phyloP scores from a whole-genome alignment of 2,113 vertebrate species.

The Nymphicus hollandicus region DNA sequence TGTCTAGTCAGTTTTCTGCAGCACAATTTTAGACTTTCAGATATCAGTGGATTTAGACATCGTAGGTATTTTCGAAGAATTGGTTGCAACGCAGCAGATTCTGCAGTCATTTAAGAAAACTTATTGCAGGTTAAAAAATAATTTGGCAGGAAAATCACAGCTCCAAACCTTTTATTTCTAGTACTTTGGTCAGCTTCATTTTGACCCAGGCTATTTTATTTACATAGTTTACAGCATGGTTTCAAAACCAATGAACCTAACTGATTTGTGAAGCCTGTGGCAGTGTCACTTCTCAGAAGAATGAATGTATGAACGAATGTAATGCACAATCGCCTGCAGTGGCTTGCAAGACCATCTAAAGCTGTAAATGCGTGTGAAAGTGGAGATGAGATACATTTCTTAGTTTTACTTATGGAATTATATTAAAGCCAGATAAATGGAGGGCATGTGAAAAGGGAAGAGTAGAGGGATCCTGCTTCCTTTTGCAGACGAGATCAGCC shows the following conservation, averaged over 20 bases:
- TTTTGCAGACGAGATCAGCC: background rate
- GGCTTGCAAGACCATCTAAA: background rate
- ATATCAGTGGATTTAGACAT: background rate
- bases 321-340: rapidly evolving
- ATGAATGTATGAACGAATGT: background rate
- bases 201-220: background rate
- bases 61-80: background rate
- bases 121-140: background rate
- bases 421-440: background rate
- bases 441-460: background rate
- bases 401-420: background rate
- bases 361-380: background rate
- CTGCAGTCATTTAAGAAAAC: background rate
- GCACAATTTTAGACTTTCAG: background rate
- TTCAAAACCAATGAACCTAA: background rate
- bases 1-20: background rate
- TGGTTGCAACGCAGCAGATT: background rate
- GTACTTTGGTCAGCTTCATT: background rate
- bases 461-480: background rate
- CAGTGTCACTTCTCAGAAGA: background rate
- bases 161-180: background rate
- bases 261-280: background rate
- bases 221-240: background rate
- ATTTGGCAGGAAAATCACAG: background rate
- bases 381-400: background rate